Base-by-base conservation (phyloP, 2,888 invertebrate species). In the Carpatolechia fugitivella region DNA sequence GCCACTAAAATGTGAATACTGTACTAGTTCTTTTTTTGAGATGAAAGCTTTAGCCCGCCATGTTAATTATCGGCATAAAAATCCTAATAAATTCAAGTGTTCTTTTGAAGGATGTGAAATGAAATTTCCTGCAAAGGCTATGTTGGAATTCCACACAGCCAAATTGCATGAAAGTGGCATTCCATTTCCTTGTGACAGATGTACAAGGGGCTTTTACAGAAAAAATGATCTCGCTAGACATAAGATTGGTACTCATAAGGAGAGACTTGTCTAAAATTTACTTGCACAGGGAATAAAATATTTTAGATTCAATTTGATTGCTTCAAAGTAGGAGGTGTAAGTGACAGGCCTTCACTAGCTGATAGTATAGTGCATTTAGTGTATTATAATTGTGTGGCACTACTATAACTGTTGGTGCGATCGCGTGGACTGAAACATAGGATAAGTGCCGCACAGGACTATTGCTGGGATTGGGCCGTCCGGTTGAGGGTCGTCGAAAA, bases 171-270 rank as follows among this genome's bases (percentile, higher is more conserved):
- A 76, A 11, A 77, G 74, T 29, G 64, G 71, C 1, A 78, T 81
- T 11, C 82, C 82, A 1, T 84, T 78, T 52, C 76, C 80, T 0
- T 90, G 90, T 69, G 76, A 80, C 35, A 68, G 73, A 41, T 90
- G 90, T 57, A 69, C 82, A 0, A 74, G 85, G 62, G 82, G 83
- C 7, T 90, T 88, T 61, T 88, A 85, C 58, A 78, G 90, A 52
- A 84, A 81, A 59, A 84, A 78, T 73, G 89, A 90, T 72, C 72
- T 89, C 1, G 76, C 81, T 1, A 74, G 85, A 59, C 89, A 90
- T 66, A 83, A 78, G 62, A 74, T 78, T 58, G 82, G 78, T 20
- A 81, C 82, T 13, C 86, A 87, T 61, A 85, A 84, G 61, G 79
- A 84, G 63, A 81, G 67, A 67, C 69, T 82, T 29, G 1, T 18